Evolutionary conservation across 2,113 vertebrate genomes (phyloP).

Genomic region (Ictalurus punctatus): DNA sequence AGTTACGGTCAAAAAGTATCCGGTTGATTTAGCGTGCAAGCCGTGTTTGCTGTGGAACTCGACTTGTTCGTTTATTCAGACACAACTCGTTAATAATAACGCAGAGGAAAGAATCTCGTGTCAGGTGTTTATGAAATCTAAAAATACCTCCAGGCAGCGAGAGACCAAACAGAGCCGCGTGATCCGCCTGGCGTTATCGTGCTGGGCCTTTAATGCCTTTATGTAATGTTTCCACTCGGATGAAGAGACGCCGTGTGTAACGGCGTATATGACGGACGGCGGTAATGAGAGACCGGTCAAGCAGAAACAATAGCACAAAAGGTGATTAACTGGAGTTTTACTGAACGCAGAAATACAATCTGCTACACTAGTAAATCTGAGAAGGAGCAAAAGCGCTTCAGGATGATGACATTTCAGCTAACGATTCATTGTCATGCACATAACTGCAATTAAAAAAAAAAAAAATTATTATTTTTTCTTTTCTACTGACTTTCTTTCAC

Average conservation of each 20-base stretch:
- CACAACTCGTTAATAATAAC: not conserved
- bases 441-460: not conserved
- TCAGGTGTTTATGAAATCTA: conserved; percentile 7
- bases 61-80: not conserved
- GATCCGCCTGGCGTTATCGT: not conserved
- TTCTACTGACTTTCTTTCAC: not conserved
- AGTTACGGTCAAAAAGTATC: not conserved
- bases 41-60: not conserved
- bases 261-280: no score
- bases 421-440: not conserved
- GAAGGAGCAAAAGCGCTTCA: not conserved
- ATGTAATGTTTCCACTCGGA: conserved; percentile 12
- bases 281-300: not conserved
- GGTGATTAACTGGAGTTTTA: not conserved
- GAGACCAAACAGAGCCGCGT: not conserved
- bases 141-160: conserved; percentile 1
- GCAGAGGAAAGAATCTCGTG: not conserved
- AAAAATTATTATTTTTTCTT: not conserved
- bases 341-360: not conserved
- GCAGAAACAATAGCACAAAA: not conserved
- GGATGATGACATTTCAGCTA: not conserved
- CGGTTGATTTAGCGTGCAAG: not conserved
- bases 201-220: not conserved
- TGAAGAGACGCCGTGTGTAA: not conserved
- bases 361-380: not conserved